Base-by-base conservation (phyloP, 2,113 vertebrate species). In the Murina feae region DNA sequence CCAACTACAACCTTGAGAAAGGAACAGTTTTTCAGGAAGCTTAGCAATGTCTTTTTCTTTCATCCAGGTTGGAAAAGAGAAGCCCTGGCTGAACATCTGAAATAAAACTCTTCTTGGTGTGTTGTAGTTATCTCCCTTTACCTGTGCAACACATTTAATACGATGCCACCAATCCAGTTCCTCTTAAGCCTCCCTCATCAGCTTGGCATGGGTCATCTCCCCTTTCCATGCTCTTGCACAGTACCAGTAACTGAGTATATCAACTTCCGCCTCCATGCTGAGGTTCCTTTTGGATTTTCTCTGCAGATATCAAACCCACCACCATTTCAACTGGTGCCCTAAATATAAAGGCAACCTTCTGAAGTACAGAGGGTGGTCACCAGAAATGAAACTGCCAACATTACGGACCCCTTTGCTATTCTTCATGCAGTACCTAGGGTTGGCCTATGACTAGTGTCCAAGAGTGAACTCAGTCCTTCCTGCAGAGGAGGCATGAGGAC, bases 1-100 rank as follows among this genome's bases (percentile, higher is more conserved):
- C 98, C 98, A 99, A 97, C 99, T 99, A 94, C 98, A 99, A n/a
- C 98, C 98, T 98, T 99, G 98, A 75, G 98, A 98, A 98, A 98
- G 98, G 17, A 99, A 96, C 82, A 99, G 98, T 76, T 98, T 99
- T 96, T 99, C 98, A 90, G 98, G 98, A 92, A 99, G 98, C 98
- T 99, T 95, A 20, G 21, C n/a, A 21, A 37, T 69, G 66, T 37
- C 66, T 69, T 37, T 69, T 37, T n/a, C 66, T 37, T 37, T 37
- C 4, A 20, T 23, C 35, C 18, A 37, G n/a, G 8, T 69, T 21
- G 66, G 66, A 69, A 68, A 21, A 69, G 20, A 37, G n/a, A 69
- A 20, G 53, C 18, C 53, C 53, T 58, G 53, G 53, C 51, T 58
- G 21, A 23, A 58, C 23, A 58, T 58, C 55, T 58, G 55, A 58